Percentiles rank a stretch among this genome's conserved stretches.
These are phyloP conservation scores for Diadegma fenestrale DNA, from an alignment of 2,888 invertebrate genomes.

Conservation along the genomic window DNA sequence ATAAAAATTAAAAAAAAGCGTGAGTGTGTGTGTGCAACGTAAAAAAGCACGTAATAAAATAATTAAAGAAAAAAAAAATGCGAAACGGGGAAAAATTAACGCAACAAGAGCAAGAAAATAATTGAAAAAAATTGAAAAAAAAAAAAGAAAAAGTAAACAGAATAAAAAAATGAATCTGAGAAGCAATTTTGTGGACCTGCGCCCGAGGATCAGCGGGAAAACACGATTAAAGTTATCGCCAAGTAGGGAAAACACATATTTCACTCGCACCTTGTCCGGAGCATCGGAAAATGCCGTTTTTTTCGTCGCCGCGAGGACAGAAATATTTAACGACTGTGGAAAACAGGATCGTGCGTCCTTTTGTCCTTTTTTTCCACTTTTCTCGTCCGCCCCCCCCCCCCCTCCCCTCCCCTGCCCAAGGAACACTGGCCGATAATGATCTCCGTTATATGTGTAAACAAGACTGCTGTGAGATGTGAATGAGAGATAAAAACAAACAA, in stretches of 20 bases:
- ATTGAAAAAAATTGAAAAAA: neutral
- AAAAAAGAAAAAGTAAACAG: slow-evolving; percentile 16
- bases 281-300: slow-evolving; percentile 20
- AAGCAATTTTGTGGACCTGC: slow-evolving; percentile 65
- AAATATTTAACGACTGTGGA: neutral
- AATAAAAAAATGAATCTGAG: slow-evolving; percentile 50
- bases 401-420: slow-evolving; percentile 21
- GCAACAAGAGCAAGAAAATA: slow-evolving; percentile 6
- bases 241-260: slow-evolving; percentile 39
- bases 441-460: slow-evolving; percentile 73
- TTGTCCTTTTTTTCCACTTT: neutral
- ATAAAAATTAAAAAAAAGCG: slow-evolving; percentile 22
- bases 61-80: slow-evolving; percentile 18
- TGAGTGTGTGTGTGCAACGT: slow-evolving; percentile 20
- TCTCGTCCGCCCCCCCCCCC: neutral
- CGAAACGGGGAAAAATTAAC: slow-evolving; percentile 49
- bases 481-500: slow-evolving; percentile 63
- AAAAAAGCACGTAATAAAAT: slow-evolving; percentile 32
- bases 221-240: slow-evolving; percentile 50
- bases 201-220: slow-evolving; percentile 20
- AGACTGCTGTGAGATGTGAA: slow-evolving; percentile 79
- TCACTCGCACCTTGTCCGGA: slow-evolving; percentile 4
- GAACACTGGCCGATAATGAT: slow-evolving; percentile 66
- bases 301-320: slow-evolving; percentile 19
- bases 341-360: neutral